Evolutionary conservation across 2,888 invertebrate genomes (phyloP).

Genomic region (Cetonia aurata): DNA sequence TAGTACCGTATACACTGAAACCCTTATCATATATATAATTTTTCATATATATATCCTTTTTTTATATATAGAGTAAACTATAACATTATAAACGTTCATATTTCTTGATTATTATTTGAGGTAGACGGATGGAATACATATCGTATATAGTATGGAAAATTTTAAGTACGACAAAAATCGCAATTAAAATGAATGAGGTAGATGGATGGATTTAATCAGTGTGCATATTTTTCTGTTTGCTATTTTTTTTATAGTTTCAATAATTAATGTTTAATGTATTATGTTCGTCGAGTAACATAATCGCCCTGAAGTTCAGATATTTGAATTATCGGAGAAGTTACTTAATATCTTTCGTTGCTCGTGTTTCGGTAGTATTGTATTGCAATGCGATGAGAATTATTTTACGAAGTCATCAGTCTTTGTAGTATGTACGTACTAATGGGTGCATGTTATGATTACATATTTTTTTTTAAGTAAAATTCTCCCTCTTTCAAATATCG

Average conservation of each 20-base stretch:
- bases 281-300: conserved; percentile 37
- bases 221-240: conserved; percentile 34
- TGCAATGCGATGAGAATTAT: conserved; percentile 37
- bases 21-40: conserved; percentile 65
- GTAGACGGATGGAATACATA: conserved; percentile 67
- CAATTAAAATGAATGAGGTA: conserved; percentile 69
- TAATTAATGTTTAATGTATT: conserved; percentile 10
- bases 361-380: conserved; percentile 21
- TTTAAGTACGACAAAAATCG: conserved; percentile 44
- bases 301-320: conserved; percentile 20
- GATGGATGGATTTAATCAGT: conserved; percentile 76
- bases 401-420: conserved; percentile 37
- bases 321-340: conserved; percentile 33
- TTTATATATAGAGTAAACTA: conserved; percentile 47
- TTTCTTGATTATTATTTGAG: conserved; percentile 59
- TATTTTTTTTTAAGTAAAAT: conserved; percentile 23
- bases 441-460: conserved; percentile 13
- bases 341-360: conserved; percentile 26
- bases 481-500: conserved; percentile 35
- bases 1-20: conserved; percentile 66
- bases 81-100: conserved; percentile 49
- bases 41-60: conserved; percentile 45
- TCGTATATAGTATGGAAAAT: conserved; percentile 42
- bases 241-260: conserved; percentile 19
- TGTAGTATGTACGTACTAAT: conserved; percentile 27